Evolutionary conservation across 2,888 invertebrate genomes (phyloP).

Genomic region (Machimus rusticus): DNA sequence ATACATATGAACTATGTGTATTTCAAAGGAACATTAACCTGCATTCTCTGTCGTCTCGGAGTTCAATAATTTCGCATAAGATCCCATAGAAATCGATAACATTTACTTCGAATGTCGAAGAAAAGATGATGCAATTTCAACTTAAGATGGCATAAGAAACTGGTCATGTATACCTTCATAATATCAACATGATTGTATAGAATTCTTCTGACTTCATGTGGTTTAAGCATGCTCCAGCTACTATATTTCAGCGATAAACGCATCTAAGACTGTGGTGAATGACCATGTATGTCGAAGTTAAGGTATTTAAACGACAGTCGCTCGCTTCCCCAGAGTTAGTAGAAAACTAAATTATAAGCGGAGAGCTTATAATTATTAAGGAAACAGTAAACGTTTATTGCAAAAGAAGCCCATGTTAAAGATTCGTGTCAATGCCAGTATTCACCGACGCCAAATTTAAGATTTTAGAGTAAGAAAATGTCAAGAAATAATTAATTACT

Average conservation of each 20-base stretch:
- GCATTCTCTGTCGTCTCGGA: neutral
- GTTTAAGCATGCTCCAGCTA: neutral
- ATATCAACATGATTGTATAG: conserved; percentile 17
- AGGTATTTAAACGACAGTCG: conserved; percentile 31
- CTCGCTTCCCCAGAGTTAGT: neutral
- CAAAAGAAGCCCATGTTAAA: neutral
- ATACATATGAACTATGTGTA: neutral
- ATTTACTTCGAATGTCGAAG: neutral
- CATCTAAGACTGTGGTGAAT: neutral
- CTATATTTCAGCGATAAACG: neutral
- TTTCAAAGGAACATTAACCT: neutral
- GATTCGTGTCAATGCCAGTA: conserved; percentile 61
- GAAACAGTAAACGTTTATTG: neutral
- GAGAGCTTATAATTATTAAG: neutral
- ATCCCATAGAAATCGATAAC: neutral
- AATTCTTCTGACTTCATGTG: conserved; percentile 9
- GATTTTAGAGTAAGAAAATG: conserved; percentile 45
- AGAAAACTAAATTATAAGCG: neutral
- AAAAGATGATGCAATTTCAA: conserved; percentile 41
- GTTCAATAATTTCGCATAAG: neutral
- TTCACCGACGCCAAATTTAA: conserved; percentile 55
- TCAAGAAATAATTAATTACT: neutral
- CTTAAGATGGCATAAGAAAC: conserved; percentile 34
- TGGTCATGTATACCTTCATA: conserved; percentile 18
- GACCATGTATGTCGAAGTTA: conserved; percentile 1